Percentiles rank a stretch among this genome's conserved stretches.
phyloP scores from a whole-genome alignment of 2,888 invertebrate genomes.

The Cinara cedri region DNA sequence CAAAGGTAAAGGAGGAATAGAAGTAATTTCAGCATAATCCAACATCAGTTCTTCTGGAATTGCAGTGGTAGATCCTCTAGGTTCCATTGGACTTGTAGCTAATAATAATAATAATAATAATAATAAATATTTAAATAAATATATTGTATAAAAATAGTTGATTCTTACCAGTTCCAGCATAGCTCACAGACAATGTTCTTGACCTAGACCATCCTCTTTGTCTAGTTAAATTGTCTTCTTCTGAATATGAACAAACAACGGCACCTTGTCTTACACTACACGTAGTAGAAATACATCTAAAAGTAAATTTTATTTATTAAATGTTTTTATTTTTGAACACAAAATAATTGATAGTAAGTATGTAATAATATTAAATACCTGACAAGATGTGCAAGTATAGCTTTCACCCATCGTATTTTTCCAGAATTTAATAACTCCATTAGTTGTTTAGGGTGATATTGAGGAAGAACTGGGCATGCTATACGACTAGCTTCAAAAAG shows the following conservation, averaged over 20 bases:
- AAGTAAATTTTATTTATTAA: slow-evolving; percentile 25
- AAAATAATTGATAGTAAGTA: not conserved
- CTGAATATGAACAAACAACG: slow-evolving; percentile 62
- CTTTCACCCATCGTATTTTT: slow-evolving; percentile 96
- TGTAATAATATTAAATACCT: slow-evolving; percentile 66
- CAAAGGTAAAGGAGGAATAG: slow-evolving; percentile 96
- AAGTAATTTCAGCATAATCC: slow-evolving; percentile 94
- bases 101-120: slow-evolving; percentile 62
- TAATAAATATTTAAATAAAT: not conserved
- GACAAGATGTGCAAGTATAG: slow-evolving; percentile 94
- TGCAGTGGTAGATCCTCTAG: slow-evolving; percentile 74
- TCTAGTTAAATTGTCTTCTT: slow-evolving; percentile 70
- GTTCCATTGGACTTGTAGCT: slow-evolving; percentile 78
- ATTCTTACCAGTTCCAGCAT: slow-evolving; percentile 65
- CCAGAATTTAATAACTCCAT: slow-evolving; percentile 98
- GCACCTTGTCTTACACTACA: slow-evolving; percentile 65
- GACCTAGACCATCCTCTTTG: slow-evolving; percentile 87
- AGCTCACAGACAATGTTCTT: slow-evolving; percentile 86
- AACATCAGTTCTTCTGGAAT: slow-evolving; percentile 86
- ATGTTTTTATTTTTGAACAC: slow-evolving; percentile 11
- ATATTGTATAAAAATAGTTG: slow-evolving; percentile 3
- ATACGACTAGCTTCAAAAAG: slow-evolving; percentile 96
- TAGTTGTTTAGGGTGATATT: slow-evolving; percentile 98
- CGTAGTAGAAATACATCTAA: slow-evolving; percentile 71
- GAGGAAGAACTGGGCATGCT: slow-evolving; percentile 96